Conservation (phyloP, 2,888 invertebrate genomes). For the Amiota minor region DNA sequence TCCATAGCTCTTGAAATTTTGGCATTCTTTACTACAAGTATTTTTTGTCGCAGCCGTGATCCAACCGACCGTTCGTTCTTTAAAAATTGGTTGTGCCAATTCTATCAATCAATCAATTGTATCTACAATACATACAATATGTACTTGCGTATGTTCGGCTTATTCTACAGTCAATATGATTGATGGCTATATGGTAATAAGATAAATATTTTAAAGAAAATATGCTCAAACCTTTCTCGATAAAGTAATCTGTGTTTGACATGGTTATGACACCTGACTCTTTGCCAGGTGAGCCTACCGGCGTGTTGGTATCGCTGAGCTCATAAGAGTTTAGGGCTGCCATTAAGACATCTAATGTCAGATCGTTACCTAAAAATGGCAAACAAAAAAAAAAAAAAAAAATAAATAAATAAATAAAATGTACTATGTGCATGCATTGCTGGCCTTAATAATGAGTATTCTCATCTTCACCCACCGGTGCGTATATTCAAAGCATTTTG, state of each 20-base stretch:
- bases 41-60: no score
- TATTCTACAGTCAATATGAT: no score
- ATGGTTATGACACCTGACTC: constrained; percentile 70
- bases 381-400: neutral
- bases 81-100: no score
- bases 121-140: no score
- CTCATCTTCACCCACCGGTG: constrained; percentile 75
- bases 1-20: no score
- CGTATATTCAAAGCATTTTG: constrained; percentile 83
- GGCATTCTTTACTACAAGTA: no score
- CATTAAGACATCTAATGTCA: constrained; percentile 64
- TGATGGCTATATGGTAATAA: neutral
- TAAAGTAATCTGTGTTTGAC: constrained; percentile 69
- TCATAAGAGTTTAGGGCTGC: constrained; percentile 67
- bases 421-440: neutral
- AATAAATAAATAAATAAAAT: neutral
- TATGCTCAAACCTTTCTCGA: constrained; percentile 57
- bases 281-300: constrained; percentile 67
- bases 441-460: neutral
- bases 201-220: no score
- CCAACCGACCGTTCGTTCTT: no score
- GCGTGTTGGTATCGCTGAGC: constrained; percentile 61
- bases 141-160: no score
- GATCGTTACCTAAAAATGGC: constrained; percentile 66
- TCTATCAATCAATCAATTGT: neutral